These are phyloP conservation scores for Erannis defoliaria DNA, from an alignment of 2,888 invertebrate species.

Conservation along the genomic window DNA sequence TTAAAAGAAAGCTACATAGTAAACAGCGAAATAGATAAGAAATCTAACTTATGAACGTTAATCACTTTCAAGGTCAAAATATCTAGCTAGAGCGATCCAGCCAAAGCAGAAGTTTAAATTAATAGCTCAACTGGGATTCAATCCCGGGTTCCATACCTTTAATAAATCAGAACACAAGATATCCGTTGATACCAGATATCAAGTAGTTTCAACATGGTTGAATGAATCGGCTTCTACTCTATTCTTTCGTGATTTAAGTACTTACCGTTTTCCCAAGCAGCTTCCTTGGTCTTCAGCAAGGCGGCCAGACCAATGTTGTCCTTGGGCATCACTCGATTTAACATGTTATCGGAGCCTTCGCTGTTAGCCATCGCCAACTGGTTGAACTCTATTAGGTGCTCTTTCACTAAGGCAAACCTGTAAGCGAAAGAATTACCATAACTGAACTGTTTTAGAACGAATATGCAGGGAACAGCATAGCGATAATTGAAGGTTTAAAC, in stretches of 20 bases:
- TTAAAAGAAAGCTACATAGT: no score
- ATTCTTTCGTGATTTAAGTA: background rate
- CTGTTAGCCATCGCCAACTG: constrained; percentile 99
- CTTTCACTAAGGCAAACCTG: constrained; percentile 97
- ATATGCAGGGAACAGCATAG: background rate
- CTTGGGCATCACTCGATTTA: constrained; percentile 99
- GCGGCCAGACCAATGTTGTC: constrained; percentile 99
- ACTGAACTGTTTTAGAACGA: background rate
- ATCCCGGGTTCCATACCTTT: no score
- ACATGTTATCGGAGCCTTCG: constrained; percentile 98
- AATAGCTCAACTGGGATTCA: no score
- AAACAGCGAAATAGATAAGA: no score
- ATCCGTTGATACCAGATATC: no score
- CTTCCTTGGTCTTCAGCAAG: constrained; percentile 97
- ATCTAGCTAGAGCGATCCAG: no score
- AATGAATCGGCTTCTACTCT: background rate
- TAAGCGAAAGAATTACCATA: constrained; percentile 30
- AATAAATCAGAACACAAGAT: no score
- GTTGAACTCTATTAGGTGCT: constrained; percentile 99
- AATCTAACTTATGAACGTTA: no score
- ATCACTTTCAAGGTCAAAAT: no score
- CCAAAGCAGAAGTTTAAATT: no score
- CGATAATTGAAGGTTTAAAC: background rate
- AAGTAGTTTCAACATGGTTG: no score
- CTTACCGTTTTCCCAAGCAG: constrained; percentile 95